These are phyloP conservation scores for Numenius arquata DNA, from an alignment of 2,113 vertebrate genomes.

Conservation along the genomic window DNA sequence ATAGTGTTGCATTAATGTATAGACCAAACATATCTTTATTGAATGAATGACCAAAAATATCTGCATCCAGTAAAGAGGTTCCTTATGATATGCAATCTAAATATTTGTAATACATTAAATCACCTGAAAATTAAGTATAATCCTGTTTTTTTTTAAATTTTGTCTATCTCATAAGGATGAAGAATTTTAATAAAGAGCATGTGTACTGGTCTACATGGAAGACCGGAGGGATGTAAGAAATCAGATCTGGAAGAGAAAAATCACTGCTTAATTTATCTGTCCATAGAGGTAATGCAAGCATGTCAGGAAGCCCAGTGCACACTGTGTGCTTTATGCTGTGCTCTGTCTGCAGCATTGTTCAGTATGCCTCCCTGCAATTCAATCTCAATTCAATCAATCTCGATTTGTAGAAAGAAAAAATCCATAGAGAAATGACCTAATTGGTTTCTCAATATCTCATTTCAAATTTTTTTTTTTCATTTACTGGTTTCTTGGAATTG, in stretches of 20 bases:
- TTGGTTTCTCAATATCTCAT: slow-evolving; percentile 21
- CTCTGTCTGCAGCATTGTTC: not conserved
- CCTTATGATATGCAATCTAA: not conserved
- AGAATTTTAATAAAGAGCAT: not conserved
- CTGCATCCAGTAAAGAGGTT: not conserved
- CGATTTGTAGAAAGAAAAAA: slow-evolving; percentile 14
- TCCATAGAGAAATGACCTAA: slow-evolving; percentile 12
- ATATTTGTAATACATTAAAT: not conserved
- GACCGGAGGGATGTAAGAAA: not conserved
- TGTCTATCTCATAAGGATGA: not conserved
- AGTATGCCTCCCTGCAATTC: not conserved
- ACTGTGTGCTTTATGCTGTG: not conserved
- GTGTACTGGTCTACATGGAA: not conserved
- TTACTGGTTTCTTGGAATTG: not conserved
- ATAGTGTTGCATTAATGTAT: not conserved
- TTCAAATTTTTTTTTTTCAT: not conserved
- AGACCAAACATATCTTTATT: not conserved
- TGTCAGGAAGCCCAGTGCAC: not conserved
- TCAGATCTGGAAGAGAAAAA: not conserved
- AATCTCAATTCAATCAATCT: slow-evolving; percentile 28
- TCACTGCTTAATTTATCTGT: not conserved
- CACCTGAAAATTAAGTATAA: not conserved
- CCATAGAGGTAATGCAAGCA: not conserved
- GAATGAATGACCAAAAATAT: not conserved
- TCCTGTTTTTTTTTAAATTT: not conserved